Conservation (phyloP, 2,113 vertebrate genomes). For the Ammospiza nelsoni region DNA sequence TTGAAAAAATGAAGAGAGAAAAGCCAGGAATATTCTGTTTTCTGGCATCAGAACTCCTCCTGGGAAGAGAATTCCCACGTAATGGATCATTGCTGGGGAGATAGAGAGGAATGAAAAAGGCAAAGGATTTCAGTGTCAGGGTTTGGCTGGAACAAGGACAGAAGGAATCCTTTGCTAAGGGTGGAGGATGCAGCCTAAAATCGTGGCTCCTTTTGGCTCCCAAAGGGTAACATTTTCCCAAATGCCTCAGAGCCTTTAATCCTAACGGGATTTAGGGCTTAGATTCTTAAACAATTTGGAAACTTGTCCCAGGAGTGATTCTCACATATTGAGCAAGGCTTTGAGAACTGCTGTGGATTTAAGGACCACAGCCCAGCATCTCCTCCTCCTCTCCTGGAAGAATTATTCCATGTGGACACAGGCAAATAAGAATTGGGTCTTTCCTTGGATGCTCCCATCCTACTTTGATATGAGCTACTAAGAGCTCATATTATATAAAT, state of each 20-base stretch:
- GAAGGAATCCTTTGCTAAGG: not conserved
- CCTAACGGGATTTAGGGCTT: not conserved
- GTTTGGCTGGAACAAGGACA: accelerated
- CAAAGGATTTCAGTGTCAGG: not conserved
- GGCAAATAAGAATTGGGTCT: not conserved
- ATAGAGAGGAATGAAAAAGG: not conserved
- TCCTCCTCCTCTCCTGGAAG: not conserved
- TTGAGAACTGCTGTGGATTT: not conserved
- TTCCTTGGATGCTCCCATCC: not conserved
- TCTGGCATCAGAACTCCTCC: not conserved
- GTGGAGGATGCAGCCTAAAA: not conserved
- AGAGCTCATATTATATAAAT: not conserved
- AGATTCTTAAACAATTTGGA: not conserved
- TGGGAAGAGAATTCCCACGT: not conserved
- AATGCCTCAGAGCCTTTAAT: slow-evolving; percentile 24
- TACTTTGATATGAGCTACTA: not conserved
- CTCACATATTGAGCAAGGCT: not conserved
- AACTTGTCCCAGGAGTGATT: not conserved
- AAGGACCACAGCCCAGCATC: not conserved
- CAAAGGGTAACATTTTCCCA: not conserved
- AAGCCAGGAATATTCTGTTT: not conserved
- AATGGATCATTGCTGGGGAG: not conserved
- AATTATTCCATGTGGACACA: not conserved
- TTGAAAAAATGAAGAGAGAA: not conserved
- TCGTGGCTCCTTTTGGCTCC: not conserved